Conservation (phyloP, 2,888 invertebrate species). For the Trimorus sp. region DNA sequence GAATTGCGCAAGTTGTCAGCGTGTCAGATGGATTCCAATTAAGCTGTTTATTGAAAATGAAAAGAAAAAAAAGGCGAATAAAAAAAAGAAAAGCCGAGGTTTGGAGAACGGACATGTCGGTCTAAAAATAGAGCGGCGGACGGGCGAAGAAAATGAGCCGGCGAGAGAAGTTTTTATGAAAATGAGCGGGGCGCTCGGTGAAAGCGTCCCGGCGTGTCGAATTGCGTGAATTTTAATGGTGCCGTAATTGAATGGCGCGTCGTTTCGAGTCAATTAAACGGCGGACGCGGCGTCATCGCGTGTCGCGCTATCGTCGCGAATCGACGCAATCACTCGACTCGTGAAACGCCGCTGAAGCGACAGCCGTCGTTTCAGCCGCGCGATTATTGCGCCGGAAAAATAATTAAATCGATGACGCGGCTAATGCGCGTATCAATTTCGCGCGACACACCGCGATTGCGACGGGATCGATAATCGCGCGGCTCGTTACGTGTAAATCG, state of each 20-base stretch:
- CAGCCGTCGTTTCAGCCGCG: background rate
- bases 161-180: background rate
- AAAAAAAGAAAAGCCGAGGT: too few relatives aligned
- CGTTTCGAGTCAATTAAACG: slow-evolving; percentile 39
- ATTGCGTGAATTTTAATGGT: slow-evolving; percentile 50
- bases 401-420: too few relatives aligned
- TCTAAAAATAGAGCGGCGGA: slow-evolving; percentile 23
- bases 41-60: too few relatives aligned
- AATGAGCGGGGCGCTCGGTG: too few relatives aligned
- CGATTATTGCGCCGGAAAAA: too few relatives aligned
- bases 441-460: too few relatives aligned
- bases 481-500: too few relatives aligned
- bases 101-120: background rate
- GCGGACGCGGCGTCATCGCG: background rate
- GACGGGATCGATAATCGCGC: too few relatives aligned
- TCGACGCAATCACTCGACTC: background rate
- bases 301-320: background rate
- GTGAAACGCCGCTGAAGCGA: background rate
- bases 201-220: slow-evolving; percentile 45
- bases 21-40: background rate
- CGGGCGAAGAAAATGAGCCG: slow-evolving; percentile 38
- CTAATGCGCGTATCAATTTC: too few relatives aligned
- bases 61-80: background rate
- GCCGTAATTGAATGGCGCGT: slow-evolving; percentile 41
- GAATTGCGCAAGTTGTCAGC: slow-evolving; percentile 9